Conservation (phyloP, 2,888 invertebrate species). For the Drosophila buzzatii region DNA sequence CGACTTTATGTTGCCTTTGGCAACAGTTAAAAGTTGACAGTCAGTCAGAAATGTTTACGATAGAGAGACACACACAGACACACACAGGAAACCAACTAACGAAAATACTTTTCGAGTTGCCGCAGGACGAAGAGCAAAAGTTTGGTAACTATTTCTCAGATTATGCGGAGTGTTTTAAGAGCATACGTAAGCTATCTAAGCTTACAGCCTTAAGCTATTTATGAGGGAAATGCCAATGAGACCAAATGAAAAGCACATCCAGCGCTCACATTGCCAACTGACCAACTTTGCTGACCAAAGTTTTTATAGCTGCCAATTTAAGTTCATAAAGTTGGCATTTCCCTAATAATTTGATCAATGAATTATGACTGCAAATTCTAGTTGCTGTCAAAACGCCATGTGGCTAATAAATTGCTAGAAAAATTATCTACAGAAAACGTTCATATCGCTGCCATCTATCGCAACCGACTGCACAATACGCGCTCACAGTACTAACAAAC, state of each 20-base stretch:
- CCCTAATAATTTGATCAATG: slow-evolving; percentile 68
- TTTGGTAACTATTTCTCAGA: slow-evolving; percentile 63
- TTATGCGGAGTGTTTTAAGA: slow-evolving; percentile 41
- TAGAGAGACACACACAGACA: slow-evolving; percentile 10
- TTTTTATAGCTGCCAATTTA: slow-evolving; percentile 57
- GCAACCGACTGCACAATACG: background rate
- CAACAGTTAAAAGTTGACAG: slow-evolving; percentile 30
- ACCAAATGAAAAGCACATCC: slow-evolving; percentile 34
- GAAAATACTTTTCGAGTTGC: slow-evolving; percentile 47
- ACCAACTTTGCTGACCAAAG: slow-evolving; percentile 41
- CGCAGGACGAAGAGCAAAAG: slow-evolving; percentile 46
- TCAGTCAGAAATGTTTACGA: slow-evolving; percentile 30
- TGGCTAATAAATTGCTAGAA: slow-evolving; percentile 58
- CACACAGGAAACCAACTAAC: slow-evolving; percentile 23
- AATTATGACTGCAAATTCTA: slow-evolving; percentile 69
- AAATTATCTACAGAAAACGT: slow-evolving; percentile 53
- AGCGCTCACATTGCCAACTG: slow-evolving; percentile 32
- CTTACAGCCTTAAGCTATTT: slow-evolving; percentile 48
- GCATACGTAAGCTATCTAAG: slow-evolving; percentile 46
- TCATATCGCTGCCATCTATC: background rate
- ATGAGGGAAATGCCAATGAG: slow-evolving; percentile 29
- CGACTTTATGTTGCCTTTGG: slow-evolving; percentile 15
- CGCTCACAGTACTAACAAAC: background rate
- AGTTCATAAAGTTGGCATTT: slow-evolving; percentile 45
- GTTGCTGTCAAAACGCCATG: slow-evolving; percentile 45